Percentiles rank a stretch among this genome's conserved stretches.
Conservation (phyloP, 2,888 invertebrate genomes). For the Drosophila recens region DNA sequence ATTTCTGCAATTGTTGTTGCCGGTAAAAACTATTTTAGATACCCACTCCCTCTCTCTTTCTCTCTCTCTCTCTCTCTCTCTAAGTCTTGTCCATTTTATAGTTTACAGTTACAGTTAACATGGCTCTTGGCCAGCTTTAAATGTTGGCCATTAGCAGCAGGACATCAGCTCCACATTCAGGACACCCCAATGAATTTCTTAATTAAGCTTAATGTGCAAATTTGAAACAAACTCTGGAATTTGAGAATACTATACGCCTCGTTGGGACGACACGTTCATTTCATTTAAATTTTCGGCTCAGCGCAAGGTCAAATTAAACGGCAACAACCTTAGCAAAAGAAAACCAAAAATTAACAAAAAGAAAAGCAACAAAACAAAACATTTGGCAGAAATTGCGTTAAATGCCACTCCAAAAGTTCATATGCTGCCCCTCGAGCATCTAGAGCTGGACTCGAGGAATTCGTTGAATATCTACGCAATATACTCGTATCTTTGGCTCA, state of each 20-base stretch:
- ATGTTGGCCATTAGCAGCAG: conserved; percentile 57
- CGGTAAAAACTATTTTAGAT: conserved; percentile 51
- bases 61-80: no score
- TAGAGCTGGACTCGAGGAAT: conserved; percentile 6
- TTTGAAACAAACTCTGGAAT: conserved; percentile 37
- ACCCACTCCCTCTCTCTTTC: neutral
- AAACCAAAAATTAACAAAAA: conserved; percentile 6
- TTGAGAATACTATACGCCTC: conserved; percentile 1
- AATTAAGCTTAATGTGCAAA: conserved; percentile 79
- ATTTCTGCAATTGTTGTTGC: conserved; percentile 43
- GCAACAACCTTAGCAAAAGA: neutral
- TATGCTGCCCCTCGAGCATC: conserved; percentile 14
- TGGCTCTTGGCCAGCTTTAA: conserved; percentile 46
- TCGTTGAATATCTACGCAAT: conserved; percentile 19
- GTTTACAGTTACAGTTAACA: conserved; percentile 22
- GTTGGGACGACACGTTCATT: conserved; percentile 54
- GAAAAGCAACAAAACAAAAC: conserved; percentile 9
- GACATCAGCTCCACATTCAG: conserved; percentile 50
- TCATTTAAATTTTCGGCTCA: conserved; percentile 61
- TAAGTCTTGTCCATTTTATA: conserved; percentile 27
- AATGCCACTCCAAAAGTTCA: conserved; percentile 54
- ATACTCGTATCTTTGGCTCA: conserved; percentile 69
- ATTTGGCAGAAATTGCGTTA: conserved; percentile 56
- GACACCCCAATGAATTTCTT: conserved; percentile 76
- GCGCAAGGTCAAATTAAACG: conserved; percentile 46